Evolutionary conservation across 2,113 vertebrate genomes (phyloP).

Genomic region (Eublepharis macularius): DNA sequence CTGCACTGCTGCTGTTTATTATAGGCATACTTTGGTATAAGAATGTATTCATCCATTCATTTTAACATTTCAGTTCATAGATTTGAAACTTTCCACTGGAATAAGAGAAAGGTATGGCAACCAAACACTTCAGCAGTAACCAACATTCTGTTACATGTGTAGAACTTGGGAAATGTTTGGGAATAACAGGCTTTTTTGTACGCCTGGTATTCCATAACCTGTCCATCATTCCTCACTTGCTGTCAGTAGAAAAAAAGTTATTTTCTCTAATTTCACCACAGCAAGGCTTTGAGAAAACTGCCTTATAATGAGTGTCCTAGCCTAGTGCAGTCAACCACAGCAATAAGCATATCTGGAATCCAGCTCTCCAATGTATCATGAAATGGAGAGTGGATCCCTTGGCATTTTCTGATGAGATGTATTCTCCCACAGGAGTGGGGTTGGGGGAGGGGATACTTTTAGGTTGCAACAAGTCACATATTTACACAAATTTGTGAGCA

Average conservation of each 20-base stretch:
- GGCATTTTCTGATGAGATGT: background rate
- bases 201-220: background rate
- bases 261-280: conserved; percentile 17
- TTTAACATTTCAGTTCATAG: background rate
- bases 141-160: background rate
- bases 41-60: background rate
- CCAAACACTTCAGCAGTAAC: background rate
- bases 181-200: background rate
- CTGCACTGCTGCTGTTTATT: accelerated
- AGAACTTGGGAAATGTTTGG: background rate
- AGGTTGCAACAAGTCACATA: background rate
- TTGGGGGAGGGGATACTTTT: background rate
- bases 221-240: background rate
- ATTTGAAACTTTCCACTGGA: background rate
- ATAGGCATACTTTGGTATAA: accelerated
- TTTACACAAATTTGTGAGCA: background rate
- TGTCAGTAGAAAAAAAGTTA: background rate
- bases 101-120: background rate
- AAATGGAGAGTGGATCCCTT: background rate
- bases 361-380: background rate
- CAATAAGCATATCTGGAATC: background rate
- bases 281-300: background rate
- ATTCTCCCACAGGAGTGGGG: background rate
- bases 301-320: background rate
- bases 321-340: background rate